Evolutionary conservation across 2,113 vertebrate genomes (phyloP).

Genomic region (Chaetops frenatus): DNA sequence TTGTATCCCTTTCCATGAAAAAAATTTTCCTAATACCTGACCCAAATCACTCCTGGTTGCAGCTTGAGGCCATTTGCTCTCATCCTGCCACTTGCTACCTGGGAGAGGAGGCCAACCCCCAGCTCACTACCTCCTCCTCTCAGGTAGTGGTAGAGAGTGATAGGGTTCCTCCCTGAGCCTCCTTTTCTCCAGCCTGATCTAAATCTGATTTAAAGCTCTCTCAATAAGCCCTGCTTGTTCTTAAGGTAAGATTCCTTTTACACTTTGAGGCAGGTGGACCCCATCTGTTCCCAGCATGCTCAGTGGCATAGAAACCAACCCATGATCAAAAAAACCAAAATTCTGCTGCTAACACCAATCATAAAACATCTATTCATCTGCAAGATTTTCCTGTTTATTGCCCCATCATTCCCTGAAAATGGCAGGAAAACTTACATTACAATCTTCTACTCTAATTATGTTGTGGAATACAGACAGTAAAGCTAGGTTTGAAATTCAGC

Average conservation of each 20-base stretch:
- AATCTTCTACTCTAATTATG: neutral
- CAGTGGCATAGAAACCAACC: neutral
- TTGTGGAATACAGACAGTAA: neutral
- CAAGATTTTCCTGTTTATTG: neutral
- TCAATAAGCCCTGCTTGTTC: neutral
- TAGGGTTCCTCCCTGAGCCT: neutral
- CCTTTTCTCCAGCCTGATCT: neutral
- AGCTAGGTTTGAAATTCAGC: neutral
- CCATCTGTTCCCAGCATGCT: neutral
- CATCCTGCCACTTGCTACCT: neutral
- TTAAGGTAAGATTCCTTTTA: neutral
- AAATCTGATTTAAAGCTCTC: neutral
- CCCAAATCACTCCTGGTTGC: neutral
- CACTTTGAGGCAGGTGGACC: neutral
- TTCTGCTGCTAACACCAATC: neutral
- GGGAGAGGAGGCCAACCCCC: neutral
- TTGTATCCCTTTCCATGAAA: neutral
- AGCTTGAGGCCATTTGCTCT: neutral
- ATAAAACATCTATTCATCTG: neutral
- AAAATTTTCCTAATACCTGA: neutral
- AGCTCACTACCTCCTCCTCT: neutral
- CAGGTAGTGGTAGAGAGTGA: fast-evolving
- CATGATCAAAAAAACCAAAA: neutral
- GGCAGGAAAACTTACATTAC: neutral
- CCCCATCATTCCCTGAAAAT: neutral